Conservation (phyloP, 2,113 vertebrate species). For the Bagarius yarrelli region DNA sequence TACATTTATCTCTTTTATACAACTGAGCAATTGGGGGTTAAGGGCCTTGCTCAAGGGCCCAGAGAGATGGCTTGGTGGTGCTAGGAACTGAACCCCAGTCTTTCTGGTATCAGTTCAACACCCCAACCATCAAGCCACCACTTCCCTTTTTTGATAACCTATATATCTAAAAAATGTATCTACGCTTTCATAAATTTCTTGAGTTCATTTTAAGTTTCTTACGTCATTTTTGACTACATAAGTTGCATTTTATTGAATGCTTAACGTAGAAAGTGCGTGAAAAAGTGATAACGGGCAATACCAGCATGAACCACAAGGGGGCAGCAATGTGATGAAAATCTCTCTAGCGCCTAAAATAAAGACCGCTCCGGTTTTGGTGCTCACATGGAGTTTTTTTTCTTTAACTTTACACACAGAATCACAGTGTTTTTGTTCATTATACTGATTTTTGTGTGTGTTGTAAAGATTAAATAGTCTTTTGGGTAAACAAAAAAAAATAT, state of each 20-base stretch:
- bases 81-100: too few relatives aligned
- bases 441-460: background rate
- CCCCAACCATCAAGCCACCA: too few relatives aligned
- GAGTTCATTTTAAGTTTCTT: background rate
- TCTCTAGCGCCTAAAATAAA: background rate
- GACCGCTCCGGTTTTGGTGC: background rate
- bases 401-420: too few relatives aligned
- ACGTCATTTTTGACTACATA: too few relatives aligned
- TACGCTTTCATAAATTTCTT: background rate
- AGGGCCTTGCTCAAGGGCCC: too few relatives aligned
- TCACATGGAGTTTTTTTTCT: too few relatives aligned
- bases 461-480: background rate
- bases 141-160: background rate
- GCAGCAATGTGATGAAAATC: slow-evolving; percentile 79
- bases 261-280: background rate
- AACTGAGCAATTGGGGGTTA: too few relatives aligned
- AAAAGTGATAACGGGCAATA: background rate
- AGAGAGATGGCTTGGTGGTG: too few relatives aligned
- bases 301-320: slow-evolving; percentile 75
- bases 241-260: background rate
- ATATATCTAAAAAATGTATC: background rate
- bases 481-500: background rate
- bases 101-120: too few relatives aligned
- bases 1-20: too few relatives aligned
- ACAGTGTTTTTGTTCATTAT: too few relatives aligned